phyloP scores from a whole-genome alignment of 2,113 vertebrate species.

The Micromys minutus region DNA sequence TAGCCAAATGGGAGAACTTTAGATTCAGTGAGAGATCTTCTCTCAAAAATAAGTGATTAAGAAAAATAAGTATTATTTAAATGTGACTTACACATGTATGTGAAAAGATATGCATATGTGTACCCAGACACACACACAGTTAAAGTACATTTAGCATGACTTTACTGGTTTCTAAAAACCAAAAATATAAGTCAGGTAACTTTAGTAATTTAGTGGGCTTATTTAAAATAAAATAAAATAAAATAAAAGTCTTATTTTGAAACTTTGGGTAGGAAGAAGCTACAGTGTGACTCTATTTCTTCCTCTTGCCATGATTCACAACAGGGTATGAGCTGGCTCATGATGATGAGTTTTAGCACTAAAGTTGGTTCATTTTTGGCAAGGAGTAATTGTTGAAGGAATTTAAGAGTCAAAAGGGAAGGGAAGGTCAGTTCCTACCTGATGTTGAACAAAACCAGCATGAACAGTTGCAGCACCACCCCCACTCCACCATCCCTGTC shows the following conservation, averaged over 20 bases:
- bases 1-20: not conserved
- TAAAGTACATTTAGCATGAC: slow-evolving; percentile 24
- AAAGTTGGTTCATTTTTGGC: not conserved
- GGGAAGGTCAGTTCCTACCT: slow-evolving; percentile 18
- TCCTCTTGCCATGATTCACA: not conserved
- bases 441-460: slow-evolving; percentile 36
- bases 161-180: not conserved
- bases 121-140: not conserved
- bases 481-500: not conserved
- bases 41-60: not conserved
- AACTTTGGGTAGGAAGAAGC: not conserved
- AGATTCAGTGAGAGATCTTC: not conserved
- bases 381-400: not conserved
- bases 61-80: not conserved
- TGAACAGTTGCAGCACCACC: not conserved
- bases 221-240: not conserved
- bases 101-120: not conserved
- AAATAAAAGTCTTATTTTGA: not conserved
- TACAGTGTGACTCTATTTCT: not conserved
- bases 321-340: not conserved
- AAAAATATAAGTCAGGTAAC: not conserved
- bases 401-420: not conserved
- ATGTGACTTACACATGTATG: not conserved
- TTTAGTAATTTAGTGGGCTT: not conserved
- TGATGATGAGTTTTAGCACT: not conserved